Conservation (phyloP, 2,113 vertebrate genomes). For the Pseudopodoces humilis region DNA sequence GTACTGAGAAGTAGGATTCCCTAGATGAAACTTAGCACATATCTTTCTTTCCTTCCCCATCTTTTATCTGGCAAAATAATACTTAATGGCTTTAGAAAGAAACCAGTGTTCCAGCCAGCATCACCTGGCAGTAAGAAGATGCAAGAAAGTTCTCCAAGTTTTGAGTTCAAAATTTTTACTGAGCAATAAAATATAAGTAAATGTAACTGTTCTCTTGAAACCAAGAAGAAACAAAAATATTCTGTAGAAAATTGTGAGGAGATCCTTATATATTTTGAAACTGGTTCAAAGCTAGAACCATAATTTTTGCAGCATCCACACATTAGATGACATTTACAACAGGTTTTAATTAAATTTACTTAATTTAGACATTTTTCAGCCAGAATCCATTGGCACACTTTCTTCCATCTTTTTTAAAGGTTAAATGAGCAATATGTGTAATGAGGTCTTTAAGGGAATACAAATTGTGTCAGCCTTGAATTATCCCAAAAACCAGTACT, state of each 20-base stretch:
- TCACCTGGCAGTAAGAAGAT: slow-evolving; percentile 37
- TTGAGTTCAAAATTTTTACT: background rate
- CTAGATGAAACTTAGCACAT: background rate
- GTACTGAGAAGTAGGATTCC: slow-evolving; percentile 11
- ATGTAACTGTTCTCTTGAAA: background rate
- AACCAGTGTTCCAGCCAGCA: slow-evolving; percentile 19
- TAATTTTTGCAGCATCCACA: slow-evolving; percentile 29
- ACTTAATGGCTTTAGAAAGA: slow-evolving; percentile 24
- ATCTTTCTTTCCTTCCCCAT: background rate
- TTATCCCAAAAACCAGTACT: background rate
- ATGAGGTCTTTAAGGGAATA: slow-evolving; percentile 57
- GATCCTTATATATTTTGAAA: slow-evolving; percentile 36
- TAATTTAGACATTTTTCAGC: slow-evolving; percentile 67
- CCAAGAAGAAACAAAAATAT: background rate
- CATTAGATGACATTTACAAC: slow-evolving; percentile 57
- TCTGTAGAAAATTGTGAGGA: background rate
- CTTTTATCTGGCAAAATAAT: slow-evolving; percentile 27
- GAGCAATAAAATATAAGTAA: background rate
- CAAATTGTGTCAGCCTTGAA: slow-evolving; percentile 43
- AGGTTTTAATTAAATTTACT: slow-evolving; percentile 66
- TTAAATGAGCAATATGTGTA: slow-evolving; percentile 68
- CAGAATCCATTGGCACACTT: slow-evolving; percentile 54
- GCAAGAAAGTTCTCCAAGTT: slow-evolving; percentile 15
- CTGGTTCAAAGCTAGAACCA: slow-evolving; percentile 35
- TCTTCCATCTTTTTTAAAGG: slow-evolving; percentile 56